Evolutionary conservation across 2,888 invertebrate genomes (phyloP).

Genomic region (Neria commutata): DNA sequence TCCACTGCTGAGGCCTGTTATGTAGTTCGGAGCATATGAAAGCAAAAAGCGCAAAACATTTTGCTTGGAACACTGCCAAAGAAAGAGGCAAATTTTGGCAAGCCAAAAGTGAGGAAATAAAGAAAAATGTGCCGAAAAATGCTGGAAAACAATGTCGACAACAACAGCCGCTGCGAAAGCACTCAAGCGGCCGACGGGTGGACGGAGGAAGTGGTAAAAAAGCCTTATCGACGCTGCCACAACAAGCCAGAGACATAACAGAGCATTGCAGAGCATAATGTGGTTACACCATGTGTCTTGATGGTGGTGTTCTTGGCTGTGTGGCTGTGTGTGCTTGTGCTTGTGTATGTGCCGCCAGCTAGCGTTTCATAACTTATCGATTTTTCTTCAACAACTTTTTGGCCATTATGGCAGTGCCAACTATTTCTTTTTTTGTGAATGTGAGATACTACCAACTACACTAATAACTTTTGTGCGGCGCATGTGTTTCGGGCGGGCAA

Average conservation of each 20-base stretch:
- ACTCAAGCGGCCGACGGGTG: neutral
- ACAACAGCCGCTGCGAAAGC: neutral
- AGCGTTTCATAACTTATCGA: conserved; percentile 1
- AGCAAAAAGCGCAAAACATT: neutral
- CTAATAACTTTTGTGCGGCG: too few relatives aligned
- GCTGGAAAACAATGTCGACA: neutral
- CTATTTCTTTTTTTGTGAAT: too few relatives aligned
- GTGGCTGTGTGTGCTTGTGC: neutral
- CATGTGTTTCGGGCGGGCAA: too few relatives aligned
- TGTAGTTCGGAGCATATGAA: too few relatives aligned
- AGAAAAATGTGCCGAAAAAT: neutral
- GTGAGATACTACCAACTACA: too few relatives aligned
- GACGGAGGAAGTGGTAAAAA: neutral
- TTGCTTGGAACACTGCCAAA: conserved; percentile 1
- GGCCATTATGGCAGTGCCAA: neutral
- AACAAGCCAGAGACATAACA: neutral
- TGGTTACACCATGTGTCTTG: neutral
- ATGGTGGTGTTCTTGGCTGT: neutral
- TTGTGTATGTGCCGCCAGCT: neutral
- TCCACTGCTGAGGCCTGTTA: too few relatives aligned
- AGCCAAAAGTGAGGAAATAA: too few relatives aligned
- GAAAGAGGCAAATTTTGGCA: neutral
- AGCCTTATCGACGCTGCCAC: too few relatives aligned
- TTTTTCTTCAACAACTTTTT: neutral
- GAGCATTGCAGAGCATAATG: neutral